These are phyloP conservation scores for Wiebesia pumilae DNA, from an alignment of 1,140 invertebrate genomes.

Conservation along the genomic window DNA sequence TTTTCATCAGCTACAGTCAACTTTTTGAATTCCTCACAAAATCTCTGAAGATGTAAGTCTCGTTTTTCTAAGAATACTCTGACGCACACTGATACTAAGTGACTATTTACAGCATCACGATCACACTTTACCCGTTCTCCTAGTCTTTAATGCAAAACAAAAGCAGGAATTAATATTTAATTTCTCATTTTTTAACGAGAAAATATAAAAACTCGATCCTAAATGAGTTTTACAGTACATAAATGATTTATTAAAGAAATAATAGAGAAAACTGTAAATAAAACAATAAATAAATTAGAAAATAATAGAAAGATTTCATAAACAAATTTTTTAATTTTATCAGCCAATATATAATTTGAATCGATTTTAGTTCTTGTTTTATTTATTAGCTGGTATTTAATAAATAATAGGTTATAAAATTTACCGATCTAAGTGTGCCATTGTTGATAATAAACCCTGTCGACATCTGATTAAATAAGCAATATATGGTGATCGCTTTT, in stretches of 20 bases:
- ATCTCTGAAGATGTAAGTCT: conserved; percentile 80
- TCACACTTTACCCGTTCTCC: conserved; percentile 82
- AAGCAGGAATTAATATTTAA: conserved; percentile 30
- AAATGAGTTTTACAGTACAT: neutral
- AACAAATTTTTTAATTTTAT: no score
- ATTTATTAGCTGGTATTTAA: neutral
- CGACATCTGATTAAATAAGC: conserved; percentile 90
- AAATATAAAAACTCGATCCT: no score
- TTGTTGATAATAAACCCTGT: conserved; percentile 87
- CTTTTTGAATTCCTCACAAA: conserved; percentile 86
- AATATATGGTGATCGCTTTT: conserved; percentile 86
- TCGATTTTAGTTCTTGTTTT: no score
- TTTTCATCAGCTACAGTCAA: conserved; percentile 89
- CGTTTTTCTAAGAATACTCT: conserved; percentile 85
- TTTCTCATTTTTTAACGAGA: neutral
- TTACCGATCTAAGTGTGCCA: conserved; percentile 85
- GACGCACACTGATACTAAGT: conserved; percentile 87
- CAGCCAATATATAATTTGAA: no score
- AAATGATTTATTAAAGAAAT: neutral
- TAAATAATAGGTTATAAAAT: neutral
- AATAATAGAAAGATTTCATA: no score
- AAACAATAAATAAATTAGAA: no score
- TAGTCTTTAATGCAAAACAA: conserved; percentile 71
- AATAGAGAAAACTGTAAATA: neutral
- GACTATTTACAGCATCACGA: conserved; percentile 84